These are phyloP conservation scores for Achroia grisella DNA, from an alignment of 1,140 invertebrate species.

Conservation along the genomic window DNA sequence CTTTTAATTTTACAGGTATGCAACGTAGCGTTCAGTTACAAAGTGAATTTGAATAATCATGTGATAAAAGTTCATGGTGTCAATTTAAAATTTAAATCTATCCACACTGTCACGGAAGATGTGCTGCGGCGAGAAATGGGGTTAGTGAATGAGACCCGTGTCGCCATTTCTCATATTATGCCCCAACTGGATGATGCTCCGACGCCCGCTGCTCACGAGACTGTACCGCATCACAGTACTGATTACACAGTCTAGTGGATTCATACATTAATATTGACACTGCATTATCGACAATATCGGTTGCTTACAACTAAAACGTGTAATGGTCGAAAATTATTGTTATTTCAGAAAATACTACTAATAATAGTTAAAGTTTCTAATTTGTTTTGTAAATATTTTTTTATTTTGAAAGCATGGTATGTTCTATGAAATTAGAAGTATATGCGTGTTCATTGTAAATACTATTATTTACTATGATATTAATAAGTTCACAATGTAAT, in stretches of 20 bases:
- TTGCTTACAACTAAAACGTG: no score
- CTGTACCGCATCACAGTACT: neutral
- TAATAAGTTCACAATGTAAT: no score
- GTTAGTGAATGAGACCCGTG: constrained; percentile 38
- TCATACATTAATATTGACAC: no score
- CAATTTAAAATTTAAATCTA: constrained; percentile 67
- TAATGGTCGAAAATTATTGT: no score
- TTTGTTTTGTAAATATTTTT: no score
- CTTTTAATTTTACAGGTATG: constrained; percentile 51
- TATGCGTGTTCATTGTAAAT: no score
- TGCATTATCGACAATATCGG: no score
- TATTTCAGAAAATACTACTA: no score
- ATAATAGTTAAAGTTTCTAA: no score
- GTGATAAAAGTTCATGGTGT: constrained; percentile 62
- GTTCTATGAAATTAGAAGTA: no score
- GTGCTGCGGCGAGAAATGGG: constrained; percentile 51
- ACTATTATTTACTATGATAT: no score
- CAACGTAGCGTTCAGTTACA: constrained; percentile 67
- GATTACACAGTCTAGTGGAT: neutral
- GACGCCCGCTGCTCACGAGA: constrained; percentile 31
- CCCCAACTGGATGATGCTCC: constrained; percentile 41
- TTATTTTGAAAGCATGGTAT: no score
- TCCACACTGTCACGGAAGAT: constrained; percentile 62
- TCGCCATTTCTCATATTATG: constrained; percentile 48
- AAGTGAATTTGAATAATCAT: constrained; percentile 69